Base-by-base conservation (phyloP, 2,113 vertebrate species). In the Amia ocellicauda region DNA sequence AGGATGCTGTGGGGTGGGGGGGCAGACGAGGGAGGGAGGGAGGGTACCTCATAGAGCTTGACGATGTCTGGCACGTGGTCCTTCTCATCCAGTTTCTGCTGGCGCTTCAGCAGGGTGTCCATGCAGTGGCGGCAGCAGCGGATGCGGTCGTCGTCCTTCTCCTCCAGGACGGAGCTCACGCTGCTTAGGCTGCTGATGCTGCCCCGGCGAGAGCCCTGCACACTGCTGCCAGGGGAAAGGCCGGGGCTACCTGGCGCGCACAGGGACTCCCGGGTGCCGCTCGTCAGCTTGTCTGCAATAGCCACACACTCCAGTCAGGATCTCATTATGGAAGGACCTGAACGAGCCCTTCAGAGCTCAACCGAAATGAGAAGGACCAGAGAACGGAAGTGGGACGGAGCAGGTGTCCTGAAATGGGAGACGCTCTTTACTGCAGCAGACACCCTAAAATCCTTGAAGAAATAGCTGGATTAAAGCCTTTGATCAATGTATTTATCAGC, bases 111-210 rank as follows among this genome's bases (percentile, higher is more conserved):
- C 64, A 99, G 81, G 0, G 90, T 92, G 58, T 93, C 93, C 88
- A 93, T 93, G 76, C 97, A 99, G 78, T 99, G 97, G 29, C 27
- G 80, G 52, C 97, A 99, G 64, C 94, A 98, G 64, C 95, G 95
- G 66, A 99, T 94, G 43, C 89, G 88, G 53, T 98, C 97, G 0
- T 99, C 95, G 0, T 97, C 97, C 63, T 93, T 95, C 61, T 98
- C 97, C 13, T 99, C 97, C 76, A 98, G 68, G 49, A 96, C 91
- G 0, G 95, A 98, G 69, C 92, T 96, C 2, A 95, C 89, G 0
- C 95, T 98, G 89, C 85, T 95, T 23, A 98, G 60, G 58, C 95
- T 98, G 82, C 92, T 95, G 31, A 93, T 83, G 83, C 95, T 97
- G 74, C 92, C 91, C 7, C 94, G 86, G 27, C 94, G 90, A 7